Conservation (phyloP, 2,888 invertebrate genomes). For the Fissipunctia ypsillon region DNA sequence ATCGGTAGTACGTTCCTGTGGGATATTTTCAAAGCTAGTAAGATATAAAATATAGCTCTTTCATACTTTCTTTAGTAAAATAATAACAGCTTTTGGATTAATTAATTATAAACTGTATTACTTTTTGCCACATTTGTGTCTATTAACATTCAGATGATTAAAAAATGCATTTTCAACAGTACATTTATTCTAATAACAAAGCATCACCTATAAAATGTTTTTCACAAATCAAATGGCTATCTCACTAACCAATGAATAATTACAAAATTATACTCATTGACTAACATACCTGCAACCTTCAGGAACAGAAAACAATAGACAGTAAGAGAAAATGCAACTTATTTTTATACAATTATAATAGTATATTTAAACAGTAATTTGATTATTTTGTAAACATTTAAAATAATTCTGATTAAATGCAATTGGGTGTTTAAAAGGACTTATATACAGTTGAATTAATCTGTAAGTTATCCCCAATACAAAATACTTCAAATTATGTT, state of each 20-base stretch:
- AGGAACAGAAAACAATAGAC: constrained; percentile 56
- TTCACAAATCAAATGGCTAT: constrained; percentile 71
- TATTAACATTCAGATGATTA: constrained; percentile 44
- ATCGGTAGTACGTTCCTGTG: too few relatives aligned
- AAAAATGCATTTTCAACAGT: constrained; percentile 69
- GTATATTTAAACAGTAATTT: constrained; percentile 63
- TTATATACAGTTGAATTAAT: constrained; percentile 50
- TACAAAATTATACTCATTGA: constrained; percentile 69
- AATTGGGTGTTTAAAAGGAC: constrained; percentile 51
- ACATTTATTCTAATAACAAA: constrained; percentile 85
- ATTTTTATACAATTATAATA: constrained; percentile 62
- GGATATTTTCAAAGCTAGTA: too few relatives aligned
- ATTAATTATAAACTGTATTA: constrained; percentile 40
- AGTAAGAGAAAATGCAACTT: constrained; percentile 71
- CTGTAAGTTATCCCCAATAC: constrained; percentile 52
- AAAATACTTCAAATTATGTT: constrained; percentile 70
- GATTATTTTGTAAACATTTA: constrained; percentile 61
- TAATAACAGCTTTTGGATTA: constrained; percentile 26
- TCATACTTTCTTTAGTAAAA: too few relatives aligned
- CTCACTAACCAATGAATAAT: constrained; percentile 69
- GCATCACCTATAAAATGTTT: constrained; percentile 82
- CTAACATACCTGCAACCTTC: constrained; percentile 61
- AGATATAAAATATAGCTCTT: too few relatives aligned
- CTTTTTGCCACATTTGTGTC: constrained; percentile 44
- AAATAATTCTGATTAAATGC: constrained; percentile 66